Evolutionary conservation across 2,113 vertebrate species (phyloP).

Genomic region (Pollachius pollachius): DNA sequence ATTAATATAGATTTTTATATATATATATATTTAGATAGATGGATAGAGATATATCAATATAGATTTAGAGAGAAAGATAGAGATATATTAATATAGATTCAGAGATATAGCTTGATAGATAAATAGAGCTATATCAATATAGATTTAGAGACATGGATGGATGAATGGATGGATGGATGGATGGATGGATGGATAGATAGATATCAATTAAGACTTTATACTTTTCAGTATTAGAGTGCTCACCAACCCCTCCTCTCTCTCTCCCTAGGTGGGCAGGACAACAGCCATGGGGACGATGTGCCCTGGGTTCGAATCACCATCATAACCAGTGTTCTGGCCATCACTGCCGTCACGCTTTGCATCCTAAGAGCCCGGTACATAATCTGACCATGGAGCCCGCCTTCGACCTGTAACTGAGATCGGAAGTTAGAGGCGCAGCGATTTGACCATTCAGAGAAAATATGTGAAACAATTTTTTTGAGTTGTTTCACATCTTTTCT

Average conservation of each 20-base stretch:
- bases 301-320: constrained; percentile 49
- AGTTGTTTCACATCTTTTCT: too few species aligned
- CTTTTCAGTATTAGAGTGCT: background rate
- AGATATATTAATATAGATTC: too few species aligned
- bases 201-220: background rate
- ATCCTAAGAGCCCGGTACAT: constrained; percentile 23
- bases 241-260: background rate
- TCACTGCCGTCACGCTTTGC: constrained; percentile 33
- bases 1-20: too few species aligned
- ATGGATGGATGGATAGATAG: background rate
- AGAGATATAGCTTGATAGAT: too few species aligned
- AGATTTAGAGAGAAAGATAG: too few species aligned
- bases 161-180: background rate
- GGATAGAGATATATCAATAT: too few species aligned
- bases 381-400: constrained; percentile 9
- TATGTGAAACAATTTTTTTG: background rate
- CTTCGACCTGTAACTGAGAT: background rate
- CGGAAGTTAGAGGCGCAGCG: background rate
- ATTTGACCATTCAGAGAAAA: background rate
- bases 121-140: too few species aligned
- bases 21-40: too few species aligned
- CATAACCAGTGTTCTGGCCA: constrained; percentile 40
- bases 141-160: background rate
- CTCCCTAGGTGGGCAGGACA: background rate
- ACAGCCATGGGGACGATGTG: background rate